Evolutionary conservation across 2,113 vertebrate species (phyloP).

Genomic region (Myanophis thanlyinensis): DNA sequence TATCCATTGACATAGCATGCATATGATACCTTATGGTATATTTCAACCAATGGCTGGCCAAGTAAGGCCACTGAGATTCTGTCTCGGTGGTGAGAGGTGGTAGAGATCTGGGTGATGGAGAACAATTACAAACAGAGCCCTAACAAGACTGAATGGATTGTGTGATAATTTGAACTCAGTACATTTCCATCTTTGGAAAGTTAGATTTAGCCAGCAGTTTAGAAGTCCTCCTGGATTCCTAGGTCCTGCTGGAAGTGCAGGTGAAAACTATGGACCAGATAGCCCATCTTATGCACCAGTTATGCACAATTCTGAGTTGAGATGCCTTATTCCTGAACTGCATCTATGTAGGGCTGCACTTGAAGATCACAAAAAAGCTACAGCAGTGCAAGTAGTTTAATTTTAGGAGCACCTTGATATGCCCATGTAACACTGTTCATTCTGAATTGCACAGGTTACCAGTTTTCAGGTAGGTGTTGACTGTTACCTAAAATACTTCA

Average conservation of each 20-base stretch:
- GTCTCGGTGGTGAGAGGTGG: too few relatives aligned
- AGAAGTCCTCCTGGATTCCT: too few relatives aligned
- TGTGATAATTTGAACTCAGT: too few relatives aligned
- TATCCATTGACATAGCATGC: too few relatives aligned
- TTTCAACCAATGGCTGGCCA: too few relatives aligned
- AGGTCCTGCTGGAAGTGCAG: neutral
- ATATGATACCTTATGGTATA: too few relatives aligned
- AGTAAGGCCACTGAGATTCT: too few relatives aligned
- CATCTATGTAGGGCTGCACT: neutral
- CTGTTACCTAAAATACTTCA: neutral
- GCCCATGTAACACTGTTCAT: neutral
- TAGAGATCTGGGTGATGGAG: too few relatives aligned
- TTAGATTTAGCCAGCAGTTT: too few relatives aligned
- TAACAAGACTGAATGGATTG: too few relatives aligned
- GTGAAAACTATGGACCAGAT: neutral
- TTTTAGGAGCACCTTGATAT: neutral
- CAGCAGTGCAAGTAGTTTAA: neutral
- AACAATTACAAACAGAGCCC: too few relatives aligned
- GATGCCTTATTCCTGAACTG: neutral
- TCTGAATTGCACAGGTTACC: neutral
- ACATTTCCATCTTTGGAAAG: too few relatives aligned
- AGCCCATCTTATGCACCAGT: neutral
- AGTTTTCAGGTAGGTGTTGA: neutral
- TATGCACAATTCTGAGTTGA: neutral
- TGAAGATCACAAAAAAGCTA: neutral